Evolutionary conservation across 2,888 invertebrate genomes (phyloP), one percentile per base, ranked within the genome.

Genomic region (Cetonia aurata): DNA sequence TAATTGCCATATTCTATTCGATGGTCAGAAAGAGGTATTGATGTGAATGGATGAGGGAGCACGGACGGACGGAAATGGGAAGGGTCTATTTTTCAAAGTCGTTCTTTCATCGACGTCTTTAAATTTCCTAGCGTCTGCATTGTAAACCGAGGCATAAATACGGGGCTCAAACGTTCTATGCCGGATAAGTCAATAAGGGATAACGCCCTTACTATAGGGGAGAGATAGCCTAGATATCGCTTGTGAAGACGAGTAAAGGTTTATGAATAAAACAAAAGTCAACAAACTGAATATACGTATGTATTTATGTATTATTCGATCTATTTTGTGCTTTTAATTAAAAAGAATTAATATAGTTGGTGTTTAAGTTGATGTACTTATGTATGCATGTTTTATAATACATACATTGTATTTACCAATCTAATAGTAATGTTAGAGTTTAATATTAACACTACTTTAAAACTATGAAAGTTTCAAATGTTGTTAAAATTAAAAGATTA

Each of bases 201-300:
- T 82, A 81, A 81, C 78, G 80, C 77, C 77, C 50, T 33, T 50
- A 56, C 55, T 15, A 56, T 33, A 50, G 62, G 62, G 62, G 57
- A 57, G 77, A 81, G 80, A 37, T 37, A 72, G 81, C 81, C 82
- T 79, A 80, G 81, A 80, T 79, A 80, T 81, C 80, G 78, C 37
- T 62, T 37, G 50, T 76, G 77, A 78, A 79, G 78, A 78, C 79
- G 79, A 81, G 79, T 48, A 13, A 50, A 79, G 82, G 82, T 83
- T 83, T 84, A 85, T 85, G 85, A 85, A 85, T 85, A 85, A 85
- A 85, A 85, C 84, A 85, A 83, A 83, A 84, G 84, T 83, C 83
- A 83, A 83, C 82, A 83, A 81, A 75, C 79, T 76, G 76, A 17
- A 62, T 62, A 62, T 48, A 25, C 78, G 77, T 77, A 37, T 37